These are phyloP conservation scores for Melanotaenia boesemani DNA, from an alignment of 2,797 vertebrate genomes.

Conservation along the genomic window DNA sequence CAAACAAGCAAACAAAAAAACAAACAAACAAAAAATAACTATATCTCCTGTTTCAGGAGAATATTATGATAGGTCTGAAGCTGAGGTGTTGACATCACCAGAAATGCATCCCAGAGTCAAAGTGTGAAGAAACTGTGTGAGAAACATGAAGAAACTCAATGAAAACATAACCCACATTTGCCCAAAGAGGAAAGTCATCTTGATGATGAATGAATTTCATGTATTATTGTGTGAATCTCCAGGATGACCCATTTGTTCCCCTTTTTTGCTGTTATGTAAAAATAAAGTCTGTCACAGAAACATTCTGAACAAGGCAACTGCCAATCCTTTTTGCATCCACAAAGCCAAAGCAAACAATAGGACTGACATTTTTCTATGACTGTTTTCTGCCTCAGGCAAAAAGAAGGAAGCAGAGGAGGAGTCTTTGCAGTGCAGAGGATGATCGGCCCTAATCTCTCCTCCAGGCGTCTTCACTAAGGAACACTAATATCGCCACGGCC, in stretches of 20 bases:
- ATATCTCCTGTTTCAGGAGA: constrained; percentile 30
- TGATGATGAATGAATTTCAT: not conserved
- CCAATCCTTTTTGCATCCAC: constrained; percentile 18
- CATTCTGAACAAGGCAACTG: constrained; percentile 26
- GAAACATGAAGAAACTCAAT: constrained; percentile 12
- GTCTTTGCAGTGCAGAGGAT: constrained; percentile 45
- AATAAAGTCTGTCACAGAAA: constrained; percentile 17
- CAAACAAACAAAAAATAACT: constrained; percentile 37
- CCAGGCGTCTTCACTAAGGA: constrained; percentile 61
- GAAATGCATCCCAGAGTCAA: constrained; percentile 35
- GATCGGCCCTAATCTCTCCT: constrained; percentile 75
- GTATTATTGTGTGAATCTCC: not conserved
- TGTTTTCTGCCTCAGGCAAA: constrained; percentile 64
- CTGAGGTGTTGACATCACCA: constrained; percentile 28
- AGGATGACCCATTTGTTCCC: not conserved
- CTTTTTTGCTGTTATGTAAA: not conserved
- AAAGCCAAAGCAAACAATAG: constrained; percentile 66
- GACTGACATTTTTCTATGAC: constrained; percentile 60
- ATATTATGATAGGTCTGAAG: constrained; percentile 7
- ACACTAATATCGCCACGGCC: constrained; percentile 49
- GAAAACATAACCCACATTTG: not conserved
- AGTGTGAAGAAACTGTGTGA: constrained; percentile 15
- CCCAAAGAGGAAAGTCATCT: not conserved
- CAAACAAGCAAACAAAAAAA: not conserved
- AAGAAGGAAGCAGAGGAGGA: constrained; percentile 46